Base-by-base conservation (phyloP, 2,113 vertebrate species). In the Brachyhypopomus occidentalis region DNA sequence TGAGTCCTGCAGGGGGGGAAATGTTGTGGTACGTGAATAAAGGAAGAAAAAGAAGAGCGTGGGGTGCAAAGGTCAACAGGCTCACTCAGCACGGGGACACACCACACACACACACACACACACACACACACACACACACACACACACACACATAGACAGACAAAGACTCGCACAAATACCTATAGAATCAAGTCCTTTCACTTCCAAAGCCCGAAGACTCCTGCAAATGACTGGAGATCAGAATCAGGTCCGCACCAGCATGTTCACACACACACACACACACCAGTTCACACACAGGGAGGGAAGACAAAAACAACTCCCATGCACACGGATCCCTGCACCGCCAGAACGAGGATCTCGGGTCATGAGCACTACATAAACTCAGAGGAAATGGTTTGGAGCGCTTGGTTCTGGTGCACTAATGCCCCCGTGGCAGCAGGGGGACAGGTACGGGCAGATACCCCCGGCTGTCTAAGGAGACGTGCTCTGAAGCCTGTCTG, bases 21-120 rank as follows among this genome's bases (percentile, higher is more conserved):
- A 91, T 91, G 89, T 89, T 88, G 86, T 83, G 64, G 81, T 83
- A 67, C 60, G 34, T 88, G 90, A 86, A 60, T 22, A 71, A 34
- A 38, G 9, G 22, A 12, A 45, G 4, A 73, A 60, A 80, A 48
- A 74, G 78, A 85, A 48, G 75, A 69, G 36, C 11, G 25, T 34
- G 11, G 72, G 89, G 89, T 90, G 86, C 84, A 76, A 58, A 74
- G 90, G 89, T 88, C 89, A 81, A 4, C 25, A 2, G 22, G 83
- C 86, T 90, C 84, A 71, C 76, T 80, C 17, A 25, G 66, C n/a
- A 55, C 64, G 27, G 22, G 77, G 83, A 81, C 45, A 27, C n/a
- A 19, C 58, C 30, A 82, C 34, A 72, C 67, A 11, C 38, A n/a
- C 45, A 75, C 19, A 14, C 48, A 81, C 27, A 81, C 71, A 74